Percentiles rank a stretch among this genome's conserved stretches.
Conservation (phyloP, 2,113 vertebrate species). For the Bubo bubo region DNA sequence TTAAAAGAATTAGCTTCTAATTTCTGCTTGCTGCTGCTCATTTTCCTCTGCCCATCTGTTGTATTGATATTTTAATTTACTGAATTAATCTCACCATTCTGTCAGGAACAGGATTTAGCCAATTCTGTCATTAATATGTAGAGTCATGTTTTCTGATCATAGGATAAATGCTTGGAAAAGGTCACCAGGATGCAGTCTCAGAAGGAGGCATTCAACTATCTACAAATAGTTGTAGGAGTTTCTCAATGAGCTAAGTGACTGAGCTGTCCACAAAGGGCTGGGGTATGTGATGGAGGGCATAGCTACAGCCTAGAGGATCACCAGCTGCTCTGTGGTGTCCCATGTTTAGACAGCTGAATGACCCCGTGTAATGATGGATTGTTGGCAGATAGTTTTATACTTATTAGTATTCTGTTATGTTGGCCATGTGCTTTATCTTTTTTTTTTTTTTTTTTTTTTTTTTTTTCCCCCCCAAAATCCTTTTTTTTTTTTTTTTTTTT, state of each 20-base stretch:
- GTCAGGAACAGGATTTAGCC: background rate
- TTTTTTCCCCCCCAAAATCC: no score
- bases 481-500: no score
- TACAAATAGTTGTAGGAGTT: background rate
- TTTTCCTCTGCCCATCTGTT: background rate
- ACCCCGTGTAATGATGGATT: no score
- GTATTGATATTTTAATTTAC: background rate
- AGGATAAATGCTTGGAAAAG: background rate
- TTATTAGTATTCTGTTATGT: background rate
- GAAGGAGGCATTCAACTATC: background rate
- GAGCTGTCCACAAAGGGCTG: background rate
- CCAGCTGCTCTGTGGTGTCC: background rate
- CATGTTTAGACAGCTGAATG: background rate
- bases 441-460: no score
- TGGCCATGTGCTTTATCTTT: background rate
- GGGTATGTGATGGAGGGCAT: background rate
- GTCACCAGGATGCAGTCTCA: background rate
- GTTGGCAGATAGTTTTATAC: background rate
- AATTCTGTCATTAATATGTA: background rate
- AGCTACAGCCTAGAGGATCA: background rate
- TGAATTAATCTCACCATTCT: background rate
- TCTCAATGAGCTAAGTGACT: background rate
- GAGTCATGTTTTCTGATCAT: background rate
- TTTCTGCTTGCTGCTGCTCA: background rate
- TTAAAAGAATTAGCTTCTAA: background rate